A percentile compares a stretch with the other conserved stretches of the same genome.
Conservation (phyloP, 1,140 invertebrate species). For the Pogonognathellus flavescens region DNA sequence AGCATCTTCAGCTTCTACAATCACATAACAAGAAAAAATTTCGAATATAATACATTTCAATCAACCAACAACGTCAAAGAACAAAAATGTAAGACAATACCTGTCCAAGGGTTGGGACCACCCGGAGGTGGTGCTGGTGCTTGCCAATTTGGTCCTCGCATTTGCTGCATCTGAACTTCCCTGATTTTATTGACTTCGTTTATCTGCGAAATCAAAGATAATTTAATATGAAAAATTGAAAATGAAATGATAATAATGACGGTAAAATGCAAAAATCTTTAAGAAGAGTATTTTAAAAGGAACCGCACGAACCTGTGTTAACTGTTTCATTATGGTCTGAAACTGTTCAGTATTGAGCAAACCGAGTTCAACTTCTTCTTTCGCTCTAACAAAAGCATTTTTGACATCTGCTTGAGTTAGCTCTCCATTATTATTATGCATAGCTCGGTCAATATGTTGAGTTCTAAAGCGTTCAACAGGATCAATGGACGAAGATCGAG, state of each 20-base stretch:
- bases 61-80: not conserved
- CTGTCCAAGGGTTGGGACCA: conserved; percentile 56
- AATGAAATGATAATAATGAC: no score
- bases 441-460: conserved; percentile 55
- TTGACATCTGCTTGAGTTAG: conserved; percentile 77
- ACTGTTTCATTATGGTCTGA: conserved; percentile 78
- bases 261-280: no score
- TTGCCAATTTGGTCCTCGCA: conserved; percentile 69
- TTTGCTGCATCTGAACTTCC: conserved; percentile 77
- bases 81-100: not conserved
- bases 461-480: conserved; percentile 57
- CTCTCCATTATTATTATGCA: conserved; percentile 66
- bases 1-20: conserved; percentile 29
- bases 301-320: conserved; percentile 70
- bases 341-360: conserved; percentile 84
- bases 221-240: no score
- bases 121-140: not conserved
- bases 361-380: conserved; percentile 83
- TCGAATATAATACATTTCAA: not conserved
- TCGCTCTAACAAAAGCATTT: conserved; percentile 85
- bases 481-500: conserved; percentile 58
- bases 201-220: conserved; percentile 74
- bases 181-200: conserved; percentile 84
- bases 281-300: not conserved
- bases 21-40: no score